Conservation (phyloP, 1,140 invertebrate genomes). For the Nomia melanderi region DNA sequence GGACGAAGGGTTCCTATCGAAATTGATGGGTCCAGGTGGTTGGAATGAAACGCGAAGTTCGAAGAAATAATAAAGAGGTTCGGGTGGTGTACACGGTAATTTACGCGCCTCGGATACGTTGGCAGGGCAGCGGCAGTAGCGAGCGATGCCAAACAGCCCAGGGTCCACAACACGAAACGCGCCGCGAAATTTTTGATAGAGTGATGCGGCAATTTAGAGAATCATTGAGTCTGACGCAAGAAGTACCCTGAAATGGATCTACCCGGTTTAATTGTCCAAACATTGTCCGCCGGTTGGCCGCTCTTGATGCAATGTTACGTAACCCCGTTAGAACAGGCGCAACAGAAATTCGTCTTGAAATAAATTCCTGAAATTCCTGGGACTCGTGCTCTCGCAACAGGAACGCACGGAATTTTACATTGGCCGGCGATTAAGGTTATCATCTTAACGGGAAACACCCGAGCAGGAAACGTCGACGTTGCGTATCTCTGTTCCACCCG, state of each 20-base stretch:
- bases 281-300: constrained; percentile 49
- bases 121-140: not conserved
- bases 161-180: not conserved
- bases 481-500: constrained; percentile 65
- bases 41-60: constrained; percentile 29
- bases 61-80: constrained; percentile 47
- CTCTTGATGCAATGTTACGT: constrained; percentile 47
- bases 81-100: constrained; percentile 25
- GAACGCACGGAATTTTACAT: constrained; percentile 42
- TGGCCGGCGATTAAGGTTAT: constrained; percentile 64
- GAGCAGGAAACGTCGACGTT: constrained; percentile 57
- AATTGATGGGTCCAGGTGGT: not conserved
- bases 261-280: constrained; percentile 68
- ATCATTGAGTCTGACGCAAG: constrained; percentile 51
- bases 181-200: constrained; percentile 16
- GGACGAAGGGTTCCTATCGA: not conserved
- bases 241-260: constrained; percentile 42
- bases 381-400: not conserved
- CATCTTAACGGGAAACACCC: constrained; percentile 64
- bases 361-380: constrained; percentile 34
- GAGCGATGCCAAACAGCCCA: not conserved
- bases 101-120: constrained; percentile 29
- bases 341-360: constrained; percentile 5
- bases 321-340: constrained; percentile 42
- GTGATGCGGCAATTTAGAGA: constrained; percentile 20